These are phyloP conservation scores for Scomber japonicus DNA, from an alignment of 2,113 vertebrate genomes.

Conservation along the genomic window DNA sequence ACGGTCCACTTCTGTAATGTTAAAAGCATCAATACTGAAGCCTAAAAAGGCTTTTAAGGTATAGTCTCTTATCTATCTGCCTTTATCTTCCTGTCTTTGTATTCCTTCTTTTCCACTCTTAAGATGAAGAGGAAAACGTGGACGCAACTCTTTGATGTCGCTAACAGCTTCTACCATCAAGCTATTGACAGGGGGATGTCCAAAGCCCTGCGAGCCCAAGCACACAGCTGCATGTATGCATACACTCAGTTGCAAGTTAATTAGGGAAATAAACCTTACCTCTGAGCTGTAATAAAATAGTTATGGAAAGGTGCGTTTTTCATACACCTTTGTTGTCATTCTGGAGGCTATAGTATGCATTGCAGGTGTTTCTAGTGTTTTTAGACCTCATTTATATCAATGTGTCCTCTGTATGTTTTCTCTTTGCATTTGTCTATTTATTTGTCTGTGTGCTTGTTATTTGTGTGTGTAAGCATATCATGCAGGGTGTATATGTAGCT, in stretches of 20 bases:
- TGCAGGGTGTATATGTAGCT: neutral
- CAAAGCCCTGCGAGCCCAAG: neutral
- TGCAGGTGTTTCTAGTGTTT: too few relatives aligned
- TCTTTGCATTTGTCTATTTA: neutral
- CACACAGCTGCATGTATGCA: neutral
- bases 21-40: conserved; percentile 68
- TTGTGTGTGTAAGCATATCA: neutral
- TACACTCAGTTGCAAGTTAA: neutral
- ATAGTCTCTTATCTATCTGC: conserved; percentile 48
- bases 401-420: neutral
- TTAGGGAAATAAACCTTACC: neutral
- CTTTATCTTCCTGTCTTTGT: conserved; percentile 43
- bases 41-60: conserved; percentile 66
- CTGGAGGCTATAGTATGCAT: too few relatives aligned
- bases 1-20: conserved; percentile 57
- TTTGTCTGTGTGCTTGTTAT: neutral
- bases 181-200: conserved; percentile 42
- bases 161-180: conserved; percentile 55
- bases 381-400: neutral
- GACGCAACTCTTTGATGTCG: conserved; percentile 64
- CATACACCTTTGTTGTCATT: too few relatives aligned
- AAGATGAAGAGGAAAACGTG: conserved; percentile 47
- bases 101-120: conserved; percentile 27
- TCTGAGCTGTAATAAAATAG: too few relatives aligned
- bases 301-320: too few relatives aligned